Evolutionary conservation across 2,888 invertebrate genomes (phyloP).

Genomic region (Platycnemis pennipes): DNA sequence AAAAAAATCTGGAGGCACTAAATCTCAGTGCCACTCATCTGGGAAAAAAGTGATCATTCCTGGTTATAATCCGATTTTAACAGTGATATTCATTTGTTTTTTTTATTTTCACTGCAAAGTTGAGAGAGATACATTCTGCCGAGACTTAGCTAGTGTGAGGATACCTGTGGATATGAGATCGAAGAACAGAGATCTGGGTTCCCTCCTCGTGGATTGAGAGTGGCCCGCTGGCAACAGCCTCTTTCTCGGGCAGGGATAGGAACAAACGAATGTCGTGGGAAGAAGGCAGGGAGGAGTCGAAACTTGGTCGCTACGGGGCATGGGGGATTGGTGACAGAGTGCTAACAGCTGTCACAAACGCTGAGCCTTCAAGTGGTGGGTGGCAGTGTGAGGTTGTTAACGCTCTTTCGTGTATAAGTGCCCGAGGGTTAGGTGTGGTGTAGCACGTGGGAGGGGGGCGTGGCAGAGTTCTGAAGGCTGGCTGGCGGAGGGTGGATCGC

Average conservation of each 20-base stretch:
- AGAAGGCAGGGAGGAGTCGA: background rate
- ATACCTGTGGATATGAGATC: too few species aligned
- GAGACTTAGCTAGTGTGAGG: too few species aligned
- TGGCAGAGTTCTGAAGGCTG: background rate
- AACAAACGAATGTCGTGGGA: too few species aligned
- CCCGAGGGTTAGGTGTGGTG: background rate
- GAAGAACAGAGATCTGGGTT: too few species aligned
- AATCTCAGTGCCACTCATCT: background rate
- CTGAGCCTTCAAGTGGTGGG: conserved; percentile 15
- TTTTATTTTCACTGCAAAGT: background rate
- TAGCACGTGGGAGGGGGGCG: background rate
- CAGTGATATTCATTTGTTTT: background rate
- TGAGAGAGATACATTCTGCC: background rate
- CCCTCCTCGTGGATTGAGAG: too few species aligned
- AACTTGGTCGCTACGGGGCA: background rate
- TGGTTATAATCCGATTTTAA: background rate
- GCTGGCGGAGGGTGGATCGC: background rate
- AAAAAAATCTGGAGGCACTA: background rate
- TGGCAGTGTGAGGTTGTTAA: background rate
- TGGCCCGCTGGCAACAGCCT: too few species aligned
- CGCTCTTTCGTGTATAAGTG: background rate
- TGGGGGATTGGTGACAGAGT: conserved; percentile 49
- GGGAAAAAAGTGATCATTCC: background rate
- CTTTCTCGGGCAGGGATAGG: too few species aligned
- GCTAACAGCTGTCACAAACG: conserved; percentile 54